Evolutionary conservation across 2,113 vertebrate species (phyloP).

Genomic region (Rutilus rutilus): DNA sequence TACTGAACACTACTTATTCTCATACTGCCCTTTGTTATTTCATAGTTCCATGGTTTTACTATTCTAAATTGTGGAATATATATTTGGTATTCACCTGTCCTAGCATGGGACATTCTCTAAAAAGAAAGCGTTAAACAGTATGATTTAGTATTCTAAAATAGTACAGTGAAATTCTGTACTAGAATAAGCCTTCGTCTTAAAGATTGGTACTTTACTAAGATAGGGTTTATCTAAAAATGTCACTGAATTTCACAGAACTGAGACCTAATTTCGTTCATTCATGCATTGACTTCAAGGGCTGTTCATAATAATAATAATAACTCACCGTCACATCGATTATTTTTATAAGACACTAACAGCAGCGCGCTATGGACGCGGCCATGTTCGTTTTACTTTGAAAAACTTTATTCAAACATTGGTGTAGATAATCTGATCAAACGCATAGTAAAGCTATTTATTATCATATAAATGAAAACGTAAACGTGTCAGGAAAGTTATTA

Average conservation of each 20-base stretch:
- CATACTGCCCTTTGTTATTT: too few species aligned
- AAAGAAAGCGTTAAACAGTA: background rate
- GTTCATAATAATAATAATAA: background rate
- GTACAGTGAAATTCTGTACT: background rate
- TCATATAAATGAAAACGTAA: background rate
- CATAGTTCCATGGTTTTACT: too few species aligned
- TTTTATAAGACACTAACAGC: background rate
- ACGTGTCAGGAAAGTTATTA: background rate
- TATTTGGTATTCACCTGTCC: background rate
- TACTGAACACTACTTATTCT: too few species aligned
- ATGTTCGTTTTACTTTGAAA: slow-evolving; percentile 45
- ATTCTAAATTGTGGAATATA: too few species aligned
- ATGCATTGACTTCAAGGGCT: background rate
- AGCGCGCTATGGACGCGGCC: slow-evolving; percentile 26
- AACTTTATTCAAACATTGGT: slow-evolving; percentile 14
- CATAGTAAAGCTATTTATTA: background rate
- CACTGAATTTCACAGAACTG: background rate
- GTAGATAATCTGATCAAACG: background rate
- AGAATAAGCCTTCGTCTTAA: background rate
- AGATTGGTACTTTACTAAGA: background rate
- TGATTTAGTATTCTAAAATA: too few species aligned
- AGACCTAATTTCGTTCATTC: background rate
- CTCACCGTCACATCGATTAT: slow-evolving; percentile 34
- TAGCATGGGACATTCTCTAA: background rate
- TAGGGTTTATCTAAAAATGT: background rate